A percentile compares a stretch with the other conserved stretches of the same genome.
These are phyloP conservation scores for Xylota sylvarum DNA, from an alignment of 2,888 invertebrate species.

Conservation along the genomic window DNA sequence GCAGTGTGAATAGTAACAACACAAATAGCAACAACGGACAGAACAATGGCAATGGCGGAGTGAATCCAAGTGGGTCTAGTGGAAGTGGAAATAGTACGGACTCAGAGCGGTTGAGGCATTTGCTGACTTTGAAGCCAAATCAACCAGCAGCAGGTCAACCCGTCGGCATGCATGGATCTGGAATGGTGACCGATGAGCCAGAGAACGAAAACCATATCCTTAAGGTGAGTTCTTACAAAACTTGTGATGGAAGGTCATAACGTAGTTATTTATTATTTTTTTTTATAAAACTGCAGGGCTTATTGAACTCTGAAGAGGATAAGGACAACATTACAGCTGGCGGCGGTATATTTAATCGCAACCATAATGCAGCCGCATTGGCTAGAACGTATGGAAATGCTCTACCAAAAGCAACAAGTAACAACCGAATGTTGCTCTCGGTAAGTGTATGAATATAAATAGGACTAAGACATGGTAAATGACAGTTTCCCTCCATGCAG, in stretches of 20 bases:
- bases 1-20: constrained; percentile 79
- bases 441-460: constrained; percentile 83
- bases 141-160: constrained; percentile 75
- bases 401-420: constrained; percentile 82
- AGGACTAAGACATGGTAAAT: constrained; percentile 40
- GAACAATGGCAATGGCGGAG: constrained; percentile 80
- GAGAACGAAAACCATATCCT: constrained; percentile 82
- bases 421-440: constrained; percentile 89
- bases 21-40: constrained; percentile 84
- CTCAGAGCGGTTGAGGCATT: constrained; percentile 86
- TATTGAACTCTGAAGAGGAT: constrained; percentile 83
- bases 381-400: constrained; percentile 73
- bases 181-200: constrained; percentile 80
- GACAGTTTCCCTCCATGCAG: constrained; percentile 84
- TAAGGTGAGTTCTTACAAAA: constrained; percentile 78
- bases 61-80: constrained; percentile 49
- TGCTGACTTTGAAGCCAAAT: constrained; percentile 85
- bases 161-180: constrained; percentile 76
- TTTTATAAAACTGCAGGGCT: constrained; percentile 77
- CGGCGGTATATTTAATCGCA: constrained; percentile 71
- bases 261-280: background rate
- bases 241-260: background rate
- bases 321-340: constrained; percentile 80
- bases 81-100: constrained; percentile 83
- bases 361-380: constrained; percentile 53